These are phyloP conservation scores for Diloba caeruleocephala DNA, from an alignment of 2,888 invertebrate genomes.

Conservation along the genomic window DNA sequence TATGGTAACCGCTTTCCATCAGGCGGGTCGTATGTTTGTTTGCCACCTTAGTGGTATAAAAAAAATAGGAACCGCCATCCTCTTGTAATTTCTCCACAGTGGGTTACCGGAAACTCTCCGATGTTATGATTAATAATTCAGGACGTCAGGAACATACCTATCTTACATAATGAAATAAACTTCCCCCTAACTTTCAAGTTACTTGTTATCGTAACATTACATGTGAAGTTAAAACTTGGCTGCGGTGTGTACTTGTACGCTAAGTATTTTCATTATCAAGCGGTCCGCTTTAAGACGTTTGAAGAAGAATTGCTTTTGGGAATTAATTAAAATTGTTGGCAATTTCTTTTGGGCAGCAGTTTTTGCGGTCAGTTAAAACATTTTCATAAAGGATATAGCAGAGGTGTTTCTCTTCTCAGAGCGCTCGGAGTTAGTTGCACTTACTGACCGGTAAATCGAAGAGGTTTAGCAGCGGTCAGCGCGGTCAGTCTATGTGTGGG, in stretches of 20 bases:
- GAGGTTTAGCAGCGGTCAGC: too few relatives aligned
- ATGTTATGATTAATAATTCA: constrained; percentile 72
- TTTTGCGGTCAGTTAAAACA: constrained; percentile 5
- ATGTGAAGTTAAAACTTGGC: constrained; percentile 30
- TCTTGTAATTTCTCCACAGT: constrained; percentile 33
- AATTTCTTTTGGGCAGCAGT: constrained; percentile 10
- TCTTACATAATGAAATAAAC: constrained; percentile 50
- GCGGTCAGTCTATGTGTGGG: too few relatives aligned
- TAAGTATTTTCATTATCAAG: constrained; percentile 53
- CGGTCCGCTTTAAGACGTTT: constrained; percentile 18
- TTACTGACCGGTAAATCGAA: too few relatives aligned
- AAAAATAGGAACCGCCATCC: constrained; percentile 6
- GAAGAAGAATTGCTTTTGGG: too few relatives aligned
- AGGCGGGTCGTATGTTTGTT: too few relatives aligned
- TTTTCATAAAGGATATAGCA: too few relatives aligned
- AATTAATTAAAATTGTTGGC: constrained; percentile 42
- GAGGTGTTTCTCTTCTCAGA: too few relatives aligned
- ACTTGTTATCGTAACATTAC: constrained; percentile 47
- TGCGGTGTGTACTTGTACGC: constrained; percentile 34
- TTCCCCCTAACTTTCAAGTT: constrained; percentile 34
- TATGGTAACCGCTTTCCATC: too few relatives aligned
- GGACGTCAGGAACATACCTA: constrained; percentile 26
- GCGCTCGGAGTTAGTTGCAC: too few relatives aligned
- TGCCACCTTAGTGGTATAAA: too few relatives aligned
- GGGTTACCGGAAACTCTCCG: constrained; percentile 53